Percentiles rank a stretch among this genome's conserved stretches.
These are phyloP conservation scores for Notocelia uddmanniana DNA, from an alignment of 2,888 invertebrate genomes.

Conservation along the genomic window DNA sequence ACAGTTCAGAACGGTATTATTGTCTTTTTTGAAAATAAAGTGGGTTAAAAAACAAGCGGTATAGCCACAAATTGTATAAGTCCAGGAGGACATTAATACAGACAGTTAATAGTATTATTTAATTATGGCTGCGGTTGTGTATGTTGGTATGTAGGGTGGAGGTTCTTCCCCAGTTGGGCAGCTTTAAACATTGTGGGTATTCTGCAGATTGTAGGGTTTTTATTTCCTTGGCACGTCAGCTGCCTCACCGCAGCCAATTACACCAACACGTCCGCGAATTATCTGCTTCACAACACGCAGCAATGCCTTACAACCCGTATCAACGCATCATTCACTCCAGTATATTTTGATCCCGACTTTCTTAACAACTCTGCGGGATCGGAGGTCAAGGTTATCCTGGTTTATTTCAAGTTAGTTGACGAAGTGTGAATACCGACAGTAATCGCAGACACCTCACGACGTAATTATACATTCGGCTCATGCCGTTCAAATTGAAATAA, in stretches of 20 bases:
- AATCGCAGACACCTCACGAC: background rate
- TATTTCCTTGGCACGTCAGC: constrained; percentile 4
- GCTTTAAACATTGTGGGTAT: no score
- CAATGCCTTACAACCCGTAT: background rate
- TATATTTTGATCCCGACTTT: background rate
- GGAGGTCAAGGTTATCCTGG: background rate
- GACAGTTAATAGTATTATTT: no score
- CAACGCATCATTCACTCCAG: background rate
- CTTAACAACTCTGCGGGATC: background rate
- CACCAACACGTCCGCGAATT: constrained; percentile 4
- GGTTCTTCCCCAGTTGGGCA: no score
- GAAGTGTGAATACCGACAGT: background rate
- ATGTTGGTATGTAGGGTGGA: no score
- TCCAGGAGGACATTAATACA: no score
- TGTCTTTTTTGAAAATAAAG: no score
- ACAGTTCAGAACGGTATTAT: no score
- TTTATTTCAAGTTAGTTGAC: background rate
- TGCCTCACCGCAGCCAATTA: constrained; percentile 9
- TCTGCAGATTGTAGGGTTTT: background rate
- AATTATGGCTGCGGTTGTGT: no score
- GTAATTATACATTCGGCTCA: constrained; percentile 2
- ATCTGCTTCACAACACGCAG: constrained; percentile 7
- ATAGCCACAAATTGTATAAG: no score
- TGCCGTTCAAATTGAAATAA: background rate
- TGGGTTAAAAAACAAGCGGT: no score